Conservation (phyloP, 2,888 invertebrate genomes). For the Dorcus parallelipipedus region DNA sequence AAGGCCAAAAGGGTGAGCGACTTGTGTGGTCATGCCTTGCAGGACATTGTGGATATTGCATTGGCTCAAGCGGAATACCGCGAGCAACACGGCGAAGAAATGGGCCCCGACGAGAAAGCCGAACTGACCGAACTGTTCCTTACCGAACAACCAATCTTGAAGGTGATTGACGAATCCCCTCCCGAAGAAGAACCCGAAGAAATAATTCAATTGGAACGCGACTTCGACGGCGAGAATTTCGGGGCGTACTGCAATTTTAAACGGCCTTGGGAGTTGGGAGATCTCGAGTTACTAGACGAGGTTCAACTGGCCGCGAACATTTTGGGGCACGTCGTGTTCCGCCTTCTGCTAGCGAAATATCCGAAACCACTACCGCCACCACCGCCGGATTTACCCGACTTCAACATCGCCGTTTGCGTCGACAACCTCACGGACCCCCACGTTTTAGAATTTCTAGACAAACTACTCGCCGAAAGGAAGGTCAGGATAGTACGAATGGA, state of each 20-base stretch:
- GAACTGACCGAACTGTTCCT: slow-evolving; percentile 59
- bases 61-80: slow-evolving; percentile 54
- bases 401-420: slow-evolving; percentile 37
- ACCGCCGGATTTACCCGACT: slow-evolving; percentile 35
- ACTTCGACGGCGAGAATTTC: slow-evolving; percentile 49
- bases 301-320: slow-evolving; percentile 47
- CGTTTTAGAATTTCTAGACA: slow-evolving; percentile 35
- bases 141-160: slow-evolving; percentile 55
- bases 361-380: slow-evolving; percentile 32
- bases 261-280: slow-evolving; percentile 55
- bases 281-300: slow-evolving; percentile 43
- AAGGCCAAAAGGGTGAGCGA: slow-evolving; percentile 51
- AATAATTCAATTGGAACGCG: slow-evolving; percentile 36
- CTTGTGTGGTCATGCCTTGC: slow-evolving; percentile 53
- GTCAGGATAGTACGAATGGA: slow-evolving; percentile 39
- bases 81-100: slow-evolving; percentile 37
- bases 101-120: slow-evolving; percentile 46
- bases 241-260: slow-evolving; percentile 54
- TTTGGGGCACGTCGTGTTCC: slow-evolving; percentile 39
- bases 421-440: slow-evolving; percentile 36
- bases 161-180: slow-evolving; percentile 35
- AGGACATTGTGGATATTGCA: slow-evolving; percentile 56
- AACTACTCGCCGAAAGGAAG: slow-evolving; percentile 34
- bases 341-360: slow-evolving; percentile 40
- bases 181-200: slow-evolving; percentile 33